A percentile compares a stretch with the other conserved stretches of the same genome.
Conservation (phyloP, 2,113 vertebrate species). For the Lathamus discolor region DNA sequence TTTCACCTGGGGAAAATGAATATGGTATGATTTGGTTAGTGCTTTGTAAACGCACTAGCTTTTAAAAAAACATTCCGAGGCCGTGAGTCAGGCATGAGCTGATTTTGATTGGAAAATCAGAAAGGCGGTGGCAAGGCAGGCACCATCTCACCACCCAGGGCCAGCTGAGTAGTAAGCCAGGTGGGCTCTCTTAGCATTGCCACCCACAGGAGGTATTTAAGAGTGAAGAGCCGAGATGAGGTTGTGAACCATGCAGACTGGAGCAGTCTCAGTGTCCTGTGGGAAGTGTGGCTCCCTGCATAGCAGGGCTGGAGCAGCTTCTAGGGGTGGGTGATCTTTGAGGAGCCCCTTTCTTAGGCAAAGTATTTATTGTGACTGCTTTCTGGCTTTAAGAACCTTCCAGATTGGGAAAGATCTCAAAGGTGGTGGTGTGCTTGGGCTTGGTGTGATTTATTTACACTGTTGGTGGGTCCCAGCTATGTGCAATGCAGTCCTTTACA, state of each 20-base stretch:
- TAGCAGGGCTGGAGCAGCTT: neutral
- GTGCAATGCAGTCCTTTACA: neutral
- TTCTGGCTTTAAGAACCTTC: neutral
- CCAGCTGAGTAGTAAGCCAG: neutral
- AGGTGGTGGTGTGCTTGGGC: neutral
- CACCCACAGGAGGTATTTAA: neutral
- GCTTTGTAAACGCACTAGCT: neutral
- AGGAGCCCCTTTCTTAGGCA: neutral
- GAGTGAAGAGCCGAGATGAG: neutral
- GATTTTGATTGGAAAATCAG: neutral
- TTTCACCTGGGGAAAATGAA: neutral
- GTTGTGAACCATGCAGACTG: fast-evolving
- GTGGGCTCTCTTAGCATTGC: neutral
- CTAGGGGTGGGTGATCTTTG: neutral
- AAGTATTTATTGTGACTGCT: neutral
- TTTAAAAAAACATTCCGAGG: neutral
- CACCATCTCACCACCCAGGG: neutral
- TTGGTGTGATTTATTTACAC: neutral
- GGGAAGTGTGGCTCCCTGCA: neutral
- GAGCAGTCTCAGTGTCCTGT: fast-evolving
- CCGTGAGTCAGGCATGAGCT: neutral
- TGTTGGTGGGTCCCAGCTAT: too few relatives aligned
- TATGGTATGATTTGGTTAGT: neutral
- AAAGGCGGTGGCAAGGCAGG: neutral
- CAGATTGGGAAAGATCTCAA: neutral